Evolutionary conservation across 2,797 vertebrate genomes (phyloP).

Genomic region (Orientallactaga sibirica): DNA sequence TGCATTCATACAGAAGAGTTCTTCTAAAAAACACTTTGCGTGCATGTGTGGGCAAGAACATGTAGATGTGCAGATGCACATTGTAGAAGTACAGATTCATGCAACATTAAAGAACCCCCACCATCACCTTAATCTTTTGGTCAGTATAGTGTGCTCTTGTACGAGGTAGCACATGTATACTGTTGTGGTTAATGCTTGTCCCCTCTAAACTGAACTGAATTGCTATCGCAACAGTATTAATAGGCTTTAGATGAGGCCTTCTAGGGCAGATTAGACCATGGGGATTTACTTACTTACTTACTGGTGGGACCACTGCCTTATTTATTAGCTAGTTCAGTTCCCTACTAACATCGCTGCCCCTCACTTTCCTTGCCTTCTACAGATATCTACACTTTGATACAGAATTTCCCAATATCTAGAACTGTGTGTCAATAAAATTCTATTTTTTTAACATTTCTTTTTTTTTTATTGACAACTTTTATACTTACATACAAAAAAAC

Average conservation of each 20-base stretch:
- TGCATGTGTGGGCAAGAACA: neutral
- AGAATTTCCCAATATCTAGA: neutral
- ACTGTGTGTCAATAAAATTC: neutral
- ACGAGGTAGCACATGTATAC: neutral
- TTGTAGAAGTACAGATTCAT: neutral
- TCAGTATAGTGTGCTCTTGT: neutral
- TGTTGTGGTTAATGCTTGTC: neutral
- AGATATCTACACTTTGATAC: neutral
- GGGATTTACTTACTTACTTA: neutral
- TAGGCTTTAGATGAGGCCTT: neutral
- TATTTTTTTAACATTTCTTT: neutral
- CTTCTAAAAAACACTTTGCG: neutral
- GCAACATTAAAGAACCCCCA: accelerated
- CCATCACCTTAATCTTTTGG: neutral
- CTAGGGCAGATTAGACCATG: too few species aligned
- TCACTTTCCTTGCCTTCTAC: neutral
- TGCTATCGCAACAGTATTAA: neutral
- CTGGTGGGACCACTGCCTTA: too few species aligned
- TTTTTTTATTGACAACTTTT: too few species aligned
- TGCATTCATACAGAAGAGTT: slow-evolving; percentile 10
- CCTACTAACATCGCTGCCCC: neutral
- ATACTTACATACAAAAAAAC: too few species aligned
- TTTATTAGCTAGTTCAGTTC: neutral
- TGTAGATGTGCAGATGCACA: neutral
- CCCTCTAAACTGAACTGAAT: neutral